Evolutionary conservation across 2,888 invertebrate species (phyloP), one percentile per base, ranked within the genome.

Genomic region (Ferdinandea cuprea): DNA sequence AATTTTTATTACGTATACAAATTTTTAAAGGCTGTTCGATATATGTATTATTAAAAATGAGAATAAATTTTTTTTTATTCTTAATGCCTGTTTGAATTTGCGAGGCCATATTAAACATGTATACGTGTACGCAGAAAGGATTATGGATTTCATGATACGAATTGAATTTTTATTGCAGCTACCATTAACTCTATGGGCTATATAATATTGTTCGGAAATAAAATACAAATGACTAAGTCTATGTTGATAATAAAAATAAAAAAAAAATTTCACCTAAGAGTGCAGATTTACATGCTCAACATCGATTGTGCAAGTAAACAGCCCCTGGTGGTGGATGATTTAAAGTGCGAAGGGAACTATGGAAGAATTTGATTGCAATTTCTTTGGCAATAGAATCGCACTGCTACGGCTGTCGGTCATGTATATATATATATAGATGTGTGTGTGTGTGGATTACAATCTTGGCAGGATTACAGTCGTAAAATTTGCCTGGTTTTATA

Each of bases 41-140:
- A 37, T 63, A 63, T 63, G 48, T 63, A 63, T 63, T 63, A 63
- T 37, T 63, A 25, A 58, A 25, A 25, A 3, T n/a, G 8, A 2
- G 8, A 61, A 21, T 13, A 9, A 1, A 2, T 8, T 7, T 9
- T 37, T 13, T 35, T 35, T 21, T n/a, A 11, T 13, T 58, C 25
- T n/a, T 13, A 58, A 28, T 58, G 25, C 15, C 15, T 42, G 32
- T 52, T 54, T 52, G 13, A 15, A 54, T 9, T 21, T 32, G 4
- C 19, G n/a, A 7, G 11, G 13, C 30, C 17, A 17, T n/a, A n/a
- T 54, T 35, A 59, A 44, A 44, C 3, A 3, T 25, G 25, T 3
- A 25, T 25, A 25, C n/a, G n/a, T n/a, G n/a, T n/a, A 5, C 25
- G n/a, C 17, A 42, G 42, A 17, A 19, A 28, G 30, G 59, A 17